Percentiles rank a stretch among this genome's conserved stretches.
Evolutionary conservation across 2,888 invertebrate genomes (phyloP).

Genomic region (Eristalis arbustorum): DNA sequence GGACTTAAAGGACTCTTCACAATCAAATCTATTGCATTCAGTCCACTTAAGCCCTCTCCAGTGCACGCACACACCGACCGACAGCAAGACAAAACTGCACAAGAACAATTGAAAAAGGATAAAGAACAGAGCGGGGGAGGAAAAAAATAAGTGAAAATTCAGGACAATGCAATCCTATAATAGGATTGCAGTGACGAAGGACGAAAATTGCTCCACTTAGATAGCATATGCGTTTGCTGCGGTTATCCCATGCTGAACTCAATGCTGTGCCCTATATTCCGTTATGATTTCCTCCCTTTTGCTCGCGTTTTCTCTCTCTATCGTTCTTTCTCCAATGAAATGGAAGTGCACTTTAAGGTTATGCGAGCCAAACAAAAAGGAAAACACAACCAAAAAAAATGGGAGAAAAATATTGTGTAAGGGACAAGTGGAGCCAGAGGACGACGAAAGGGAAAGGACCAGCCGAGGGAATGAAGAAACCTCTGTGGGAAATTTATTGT

Average conservation of each 20-base stretch:
- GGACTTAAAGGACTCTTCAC: constrained; percentile 10
- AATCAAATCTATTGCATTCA: constrained; percentile 27
- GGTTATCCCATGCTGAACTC: constrained; percentile 59
- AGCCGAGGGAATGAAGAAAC: constrained; percentile 5
- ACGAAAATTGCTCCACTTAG: constrained; percentile 68
- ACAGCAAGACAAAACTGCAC: background rate
- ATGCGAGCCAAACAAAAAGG: background rate
- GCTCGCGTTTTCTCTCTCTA: background rate
- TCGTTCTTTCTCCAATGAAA: constrained; percentile 27
- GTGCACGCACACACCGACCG: background rate
- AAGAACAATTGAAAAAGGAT: background rate
- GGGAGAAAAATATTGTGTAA: background rate
- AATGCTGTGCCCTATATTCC: constrained; percentile 58
- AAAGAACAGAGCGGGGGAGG: background rate
- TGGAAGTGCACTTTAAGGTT: constrained; percentile 43
- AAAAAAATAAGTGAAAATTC: constrained; percentile 42
- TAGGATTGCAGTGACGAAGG: constrained; percentile 65
- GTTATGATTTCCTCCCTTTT: background rate
- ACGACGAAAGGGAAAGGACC: background rate
- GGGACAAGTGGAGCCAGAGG: background rate
- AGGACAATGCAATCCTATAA: constrained; percentile 63
- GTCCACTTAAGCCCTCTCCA: background rate
- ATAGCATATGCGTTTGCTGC: constrained; percentile 66
- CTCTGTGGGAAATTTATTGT: constrained; percentile 65
- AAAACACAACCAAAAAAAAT: background rate